Conservation (phyloP, 2,113 vertebrate genomes). For the Triplophysa dalaica region DNA sequence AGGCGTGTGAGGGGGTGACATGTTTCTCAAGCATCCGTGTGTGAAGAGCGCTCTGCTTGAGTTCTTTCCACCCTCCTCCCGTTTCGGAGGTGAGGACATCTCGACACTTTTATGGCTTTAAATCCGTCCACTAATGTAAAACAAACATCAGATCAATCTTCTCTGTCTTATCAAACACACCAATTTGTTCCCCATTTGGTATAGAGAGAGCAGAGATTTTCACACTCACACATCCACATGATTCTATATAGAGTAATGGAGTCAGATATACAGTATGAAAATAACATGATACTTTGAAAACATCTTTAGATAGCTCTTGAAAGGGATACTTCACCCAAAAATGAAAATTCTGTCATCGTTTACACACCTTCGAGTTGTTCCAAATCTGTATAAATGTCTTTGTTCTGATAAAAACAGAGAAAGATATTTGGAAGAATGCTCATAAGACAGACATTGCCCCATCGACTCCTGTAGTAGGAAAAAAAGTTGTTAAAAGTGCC, state of each 20-base stretch:
- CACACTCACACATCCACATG: background rate
- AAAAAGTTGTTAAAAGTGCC: no score
- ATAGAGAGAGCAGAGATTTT: conserved; percentile 44
- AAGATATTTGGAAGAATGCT: no score
- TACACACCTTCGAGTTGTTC: no score
- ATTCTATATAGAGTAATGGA: background rate
- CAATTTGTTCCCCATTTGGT: conserved; percentile 56
- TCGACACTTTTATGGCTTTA: conserved; percentile 63
- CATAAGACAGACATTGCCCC: no score
- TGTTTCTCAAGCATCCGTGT: background rate
- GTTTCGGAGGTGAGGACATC: conserved; percentile 57
- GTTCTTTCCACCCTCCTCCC: conserved; percentile 21
- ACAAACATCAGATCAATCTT: conserved; percentile 63
- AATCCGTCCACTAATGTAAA: conserved; percentile 55
- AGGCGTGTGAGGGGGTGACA: background rate
- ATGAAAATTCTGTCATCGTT: no score
- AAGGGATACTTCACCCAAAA: no score
- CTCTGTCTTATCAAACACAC: conserved; percentile 52
- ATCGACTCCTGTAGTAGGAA: no score
- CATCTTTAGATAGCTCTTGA: no score
- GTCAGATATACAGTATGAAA: background rate
- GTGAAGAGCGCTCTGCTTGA: background rate
- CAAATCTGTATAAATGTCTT: no score
- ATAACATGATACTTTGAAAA: background rate
- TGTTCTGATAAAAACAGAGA: no score